Base-by-base conservation (phyloP, 2,113 vertebrate species). In the Paradoxurus hermaphroditus region DNA sequence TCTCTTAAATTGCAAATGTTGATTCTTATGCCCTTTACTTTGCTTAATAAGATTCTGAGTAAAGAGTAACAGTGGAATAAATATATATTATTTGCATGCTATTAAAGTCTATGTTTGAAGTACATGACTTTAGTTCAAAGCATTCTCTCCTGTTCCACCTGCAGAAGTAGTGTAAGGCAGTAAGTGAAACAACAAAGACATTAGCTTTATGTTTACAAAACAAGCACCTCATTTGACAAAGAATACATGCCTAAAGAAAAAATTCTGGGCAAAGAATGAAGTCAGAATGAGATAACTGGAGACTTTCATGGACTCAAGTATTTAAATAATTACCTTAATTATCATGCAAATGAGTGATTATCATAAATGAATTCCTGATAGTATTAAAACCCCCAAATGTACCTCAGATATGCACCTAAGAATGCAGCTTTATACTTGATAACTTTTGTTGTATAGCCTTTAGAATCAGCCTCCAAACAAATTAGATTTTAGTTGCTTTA, bases 301-400 rank as follows among this genome's bases (percentile, higher is more conserved):
- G 21, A 95, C 21, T 88, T 84, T 90, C 18, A 97, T 88, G 72
- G 1, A 97, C 73, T 62, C 41, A 27, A 95, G 21, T 0, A 93
- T 96, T 96, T 95, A 95, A 95, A 97, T 97, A 96, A 91, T 84
- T 95, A 65, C 1, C 3, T 96, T 97, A 88, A n/a, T 75, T 21
- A 14, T 49, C 53, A 53, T 88, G 34, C 0, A 27, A 94, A 91
- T 90, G 41, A 41, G 25, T 94, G 7, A 95, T 92, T 44, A 93
- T 75, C 68, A 97, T 46, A 96, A 90, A 94, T 92, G 1, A 95
- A 92, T 70, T 1, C 36, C 87, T 97, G 21, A 9, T 90, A 94
- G 96, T 29, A 51, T 86, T 90, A 46, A 90, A 96, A 97, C 90
- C 6, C 0, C n/a, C 1, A 77, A 59, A 3, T 70, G 79, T 94